These are phyloP conservation scores for Cyanistes caeruleus DNA, from an alignment of 2,113 vertebrate genomes.

Conservation along the genomic window DNA sequence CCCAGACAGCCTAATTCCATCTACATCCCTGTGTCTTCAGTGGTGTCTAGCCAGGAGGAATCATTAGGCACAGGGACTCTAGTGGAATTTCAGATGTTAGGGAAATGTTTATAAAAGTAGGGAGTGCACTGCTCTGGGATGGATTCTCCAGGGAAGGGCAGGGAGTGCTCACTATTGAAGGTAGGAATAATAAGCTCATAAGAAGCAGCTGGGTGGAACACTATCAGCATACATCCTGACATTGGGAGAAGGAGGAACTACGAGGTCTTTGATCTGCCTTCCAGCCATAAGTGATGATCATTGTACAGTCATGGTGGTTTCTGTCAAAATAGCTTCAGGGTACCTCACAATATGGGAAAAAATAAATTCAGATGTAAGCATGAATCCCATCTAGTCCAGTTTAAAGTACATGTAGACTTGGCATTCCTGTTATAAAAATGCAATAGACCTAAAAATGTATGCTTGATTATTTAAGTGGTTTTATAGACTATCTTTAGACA, in stretches of 20 bases:
- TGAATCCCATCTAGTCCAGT: not conserved
- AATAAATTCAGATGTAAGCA: not conserved
- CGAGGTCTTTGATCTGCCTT: not conserved
- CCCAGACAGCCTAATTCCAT: conserved; percentile 42
- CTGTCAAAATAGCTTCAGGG: not conserved
- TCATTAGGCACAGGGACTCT: not conserved
- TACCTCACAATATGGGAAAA: not conserved
- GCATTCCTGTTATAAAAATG: not conserved
- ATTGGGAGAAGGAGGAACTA: not conserved
- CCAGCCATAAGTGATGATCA: not conserved
- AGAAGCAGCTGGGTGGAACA: not conserved
- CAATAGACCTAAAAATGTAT: not conserved
- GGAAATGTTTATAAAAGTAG: not conserved
- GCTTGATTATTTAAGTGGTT: not conserved
- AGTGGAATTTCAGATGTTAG: not conserved
- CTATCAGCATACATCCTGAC: not conserved
- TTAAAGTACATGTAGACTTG: not conserved
- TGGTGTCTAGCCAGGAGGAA: not conserved
- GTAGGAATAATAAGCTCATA: not conserved
- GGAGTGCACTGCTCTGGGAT: not conserved
- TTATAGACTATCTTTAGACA: not conserved
- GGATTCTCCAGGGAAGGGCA: not conserved
- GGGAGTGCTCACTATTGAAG: not conserved
- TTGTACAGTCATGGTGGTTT: not conserved
- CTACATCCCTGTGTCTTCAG: not conserved